phyloP scores from a whole-genome alignment of 2,113 vertebrate genomes.

The Pitta sordida region DNA sequence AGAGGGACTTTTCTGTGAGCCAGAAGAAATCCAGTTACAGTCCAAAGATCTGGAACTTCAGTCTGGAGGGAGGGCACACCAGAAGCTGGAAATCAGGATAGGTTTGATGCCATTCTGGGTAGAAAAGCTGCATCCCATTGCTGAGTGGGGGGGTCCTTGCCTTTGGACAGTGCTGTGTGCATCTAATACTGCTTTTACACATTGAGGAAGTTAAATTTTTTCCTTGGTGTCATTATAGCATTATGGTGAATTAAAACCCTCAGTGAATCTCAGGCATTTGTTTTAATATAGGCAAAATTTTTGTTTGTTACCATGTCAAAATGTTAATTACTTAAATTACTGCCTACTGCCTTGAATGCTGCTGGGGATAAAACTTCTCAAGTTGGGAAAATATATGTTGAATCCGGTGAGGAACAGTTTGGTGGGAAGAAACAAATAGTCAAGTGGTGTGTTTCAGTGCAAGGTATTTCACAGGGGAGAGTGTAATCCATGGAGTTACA shows the following conservation, averaged over 20 bases:
- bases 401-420: not conserved
- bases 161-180: not conserved
- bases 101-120: not conserved
- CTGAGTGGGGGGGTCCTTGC: not conserved
- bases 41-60: not conserved
- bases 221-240: not conserved
- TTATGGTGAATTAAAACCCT: not conserved
- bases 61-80: not conserved
- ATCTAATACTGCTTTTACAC: fast-evolving
- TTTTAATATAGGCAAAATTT: not conserved
- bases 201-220: not conserved
- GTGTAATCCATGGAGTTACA: not conserved
- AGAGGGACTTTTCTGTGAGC: not conserved
- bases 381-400: not conserved
- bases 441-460: not conserved
- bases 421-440: not conserved
- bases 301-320: not conserved
- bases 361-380: not conserved
- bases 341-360: not conserved
- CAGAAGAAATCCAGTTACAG: not conserved
- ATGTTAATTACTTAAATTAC: not conserved
- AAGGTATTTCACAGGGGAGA: not conserved
- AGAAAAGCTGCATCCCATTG: not conserved
- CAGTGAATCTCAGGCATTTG: not conserved
- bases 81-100: not conserved